Evolutionary conservation across 2,797 vertebrate genomes (phyloP).

Genomic region (Nannoperca obscura): DNA sequence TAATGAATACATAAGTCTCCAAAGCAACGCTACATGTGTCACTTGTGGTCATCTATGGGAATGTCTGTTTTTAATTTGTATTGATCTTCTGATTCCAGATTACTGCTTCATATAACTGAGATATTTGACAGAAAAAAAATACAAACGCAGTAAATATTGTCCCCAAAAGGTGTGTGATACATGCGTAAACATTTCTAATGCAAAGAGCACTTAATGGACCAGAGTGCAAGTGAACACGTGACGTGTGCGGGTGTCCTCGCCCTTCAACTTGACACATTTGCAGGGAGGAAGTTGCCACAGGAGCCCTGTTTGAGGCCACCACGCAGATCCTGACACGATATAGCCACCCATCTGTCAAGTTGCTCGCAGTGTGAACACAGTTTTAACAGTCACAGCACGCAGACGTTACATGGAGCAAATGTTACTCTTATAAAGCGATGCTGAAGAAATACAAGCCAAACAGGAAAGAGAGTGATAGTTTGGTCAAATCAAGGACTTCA

Average conservation of each 20-base stretch:
- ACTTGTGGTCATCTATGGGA: not conserved
- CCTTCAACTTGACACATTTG: not conserved
- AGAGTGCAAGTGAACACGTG: not conserved
- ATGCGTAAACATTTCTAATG: conserved; percentile 3
- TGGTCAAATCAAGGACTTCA: not conserved
- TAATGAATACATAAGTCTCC: not conserved
- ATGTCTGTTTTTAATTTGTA: not conserved
- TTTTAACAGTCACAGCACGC: not conserved
- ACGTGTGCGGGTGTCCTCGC: not conserved
- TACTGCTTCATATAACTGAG: not conserved
- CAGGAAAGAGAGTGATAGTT: not conserved
- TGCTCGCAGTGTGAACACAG: conserved; percentile 35
- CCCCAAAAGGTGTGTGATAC: too few relatives aligned
- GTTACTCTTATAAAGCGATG: not conserved
- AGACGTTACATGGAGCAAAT: conserved; percentile 2
- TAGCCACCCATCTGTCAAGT: conserved; percentile 5
- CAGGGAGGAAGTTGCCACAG: not conserved
- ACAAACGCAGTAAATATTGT: not conserved
- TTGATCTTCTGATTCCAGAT: not conserved
- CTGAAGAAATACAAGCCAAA: not conserved
- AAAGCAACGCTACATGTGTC: not conserved
- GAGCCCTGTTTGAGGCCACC: not conserved
- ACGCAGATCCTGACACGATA: not conserved
- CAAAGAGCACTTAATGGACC: conserved; percentile 11
- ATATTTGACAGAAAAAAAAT: not conserved